Conservation (phyloP, 2,113 vertebrate genomes). For the Oreocharis arfaki region DNA sequence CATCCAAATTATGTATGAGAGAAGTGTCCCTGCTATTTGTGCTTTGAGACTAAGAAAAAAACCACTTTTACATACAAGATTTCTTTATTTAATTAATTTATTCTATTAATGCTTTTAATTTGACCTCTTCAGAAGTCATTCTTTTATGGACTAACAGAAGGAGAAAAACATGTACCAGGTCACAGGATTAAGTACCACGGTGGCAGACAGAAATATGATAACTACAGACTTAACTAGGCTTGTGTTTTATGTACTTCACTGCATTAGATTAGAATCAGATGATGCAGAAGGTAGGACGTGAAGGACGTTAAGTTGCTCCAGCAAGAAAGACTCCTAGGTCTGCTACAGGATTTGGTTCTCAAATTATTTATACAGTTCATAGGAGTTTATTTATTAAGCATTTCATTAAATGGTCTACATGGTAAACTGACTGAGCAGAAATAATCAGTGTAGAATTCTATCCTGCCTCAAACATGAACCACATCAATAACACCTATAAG, state of each 20-base stretch:
- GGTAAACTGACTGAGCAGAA: neutral
- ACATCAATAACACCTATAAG: neutral
- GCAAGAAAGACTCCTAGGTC: neutral
- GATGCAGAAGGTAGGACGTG: neutral
- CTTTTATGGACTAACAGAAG: neutral
- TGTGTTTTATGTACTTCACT: neutral
- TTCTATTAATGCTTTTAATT: neutral
- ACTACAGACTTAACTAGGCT: neutral
- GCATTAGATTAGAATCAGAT: neutral
- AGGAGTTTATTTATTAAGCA: neutral
- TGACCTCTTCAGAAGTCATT: neutral
- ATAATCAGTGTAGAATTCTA: neutral
- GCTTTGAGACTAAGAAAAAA: neutral
- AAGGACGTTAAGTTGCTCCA: accelerated
- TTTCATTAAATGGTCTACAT: neutral
- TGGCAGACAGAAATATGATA: neutral
- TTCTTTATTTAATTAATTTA: neutral
- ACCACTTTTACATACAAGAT: neutral
- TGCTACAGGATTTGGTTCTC: neutral
- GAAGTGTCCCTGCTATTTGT: neutral
- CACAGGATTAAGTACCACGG: neutral
- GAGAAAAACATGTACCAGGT: neutral
- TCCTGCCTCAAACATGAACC: neutral
- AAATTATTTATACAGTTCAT: neutral
- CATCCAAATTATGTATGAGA: neutral